Evolutionary conservation across 2,797 vertebrate species (phyloP).

Genomic region (Cryptoprocta ferox): DNA sequence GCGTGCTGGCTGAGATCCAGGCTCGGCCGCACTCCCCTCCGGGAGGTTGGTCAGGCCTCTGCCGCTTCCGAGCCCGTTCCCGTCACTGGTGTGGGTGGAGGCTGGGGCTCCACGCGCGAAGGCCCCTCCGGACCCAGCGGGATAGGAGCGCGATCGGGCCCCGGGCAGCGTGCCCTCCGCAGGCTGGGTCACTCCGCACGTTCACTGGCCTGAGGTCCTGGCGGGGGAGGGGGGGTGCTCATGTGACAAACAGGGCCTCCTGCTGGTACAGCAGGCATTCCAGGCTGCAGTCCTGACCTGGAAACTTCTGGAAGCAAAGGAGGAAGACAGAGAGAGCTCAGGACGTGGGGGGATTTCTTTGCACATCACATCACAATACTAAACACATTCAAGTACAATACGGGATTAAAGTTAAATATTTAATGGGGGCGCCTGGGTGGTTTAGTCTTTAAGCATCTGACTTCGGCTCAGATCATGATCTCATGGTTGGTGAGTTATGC

Average conservation of each 20-base stretch:
- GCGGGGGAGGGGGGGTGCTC: background rate
- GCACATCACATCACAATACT: background rate
- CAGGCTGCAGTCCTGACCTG: background rate
- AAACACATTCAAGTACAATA: background rate
- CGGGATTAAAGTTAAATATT: background rate
- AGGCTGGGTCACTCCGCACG: accelerated
- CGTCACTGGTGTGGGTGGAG: background rate
- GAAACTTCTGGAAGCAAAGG: background rate
- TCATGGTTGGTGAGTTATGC: accelerated
- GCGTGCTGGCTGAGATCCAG: background rate
- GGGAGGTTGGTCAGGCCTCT: background rate
- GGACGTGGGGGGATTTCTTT: background rate
- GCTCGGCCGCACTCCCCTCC: background rate
- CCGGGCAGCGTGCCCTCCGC: too few relatives aligned
- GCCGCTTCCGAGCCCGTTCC: too few relatives aligned
- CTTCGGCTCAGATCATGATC: too few relatives aligned
- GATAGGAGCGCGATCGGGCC: too few relatives aligned
- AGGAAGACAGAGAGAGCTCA: background rate
- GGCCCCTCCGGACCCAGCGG: too few relatives aligned
- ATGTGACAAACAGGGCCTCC: background rate
- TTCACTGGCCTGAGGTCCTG: background rate
- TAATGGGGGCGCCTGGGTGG: too few relatives aligned
- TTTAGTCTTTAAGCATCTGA: too few relatives aligned
- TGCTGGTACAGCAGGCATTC: background rate
- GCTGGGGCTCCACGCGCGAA: background rate